These are phyloP conservation scores for Mesoclemmys tuberculata DNA, from an alignment of 2,113 vertebrate genomes.

Conservation along the genomic window DNA sequence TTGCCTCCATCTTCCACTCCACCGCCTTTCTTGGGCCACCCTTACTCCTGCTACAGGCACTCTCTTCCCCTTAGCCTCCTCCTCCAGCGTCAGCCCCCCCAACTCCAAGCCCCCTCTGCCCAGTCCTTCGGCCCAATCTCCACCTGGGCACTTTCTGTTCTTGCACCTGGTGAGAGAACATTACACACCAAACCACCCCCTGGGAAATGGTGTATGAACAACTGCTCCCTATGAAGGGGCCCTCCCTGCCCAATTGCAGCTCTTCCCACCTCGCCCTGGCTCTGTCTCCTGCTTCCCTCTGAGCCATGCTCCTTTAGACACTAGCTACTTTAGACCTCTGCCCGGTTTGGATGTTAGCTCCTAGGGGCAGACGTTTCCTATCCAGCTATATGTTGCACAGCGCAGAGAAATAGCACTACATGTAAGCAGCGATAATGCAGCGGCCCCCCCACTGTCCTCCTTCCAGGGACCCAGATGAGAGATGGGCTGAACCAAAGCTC, in stretches of 20 bases:
- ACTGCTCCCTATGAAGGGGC: not conserved
- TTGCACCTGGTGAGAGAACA: not conserved
- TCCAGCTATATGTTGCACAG: not conserved
- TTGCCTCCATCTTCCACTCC: not conserved
- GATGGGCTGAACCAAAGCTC: not conserved
- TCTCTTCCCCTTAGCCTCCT: not conserved
- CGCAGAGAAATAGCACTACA: not conserved
- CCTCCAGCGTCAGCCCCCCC: too few species aligned
- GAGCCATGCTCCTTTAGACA: not conserved
- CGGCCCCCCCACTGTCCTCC: not conserved
- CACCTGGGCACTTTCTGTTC: not conserved
- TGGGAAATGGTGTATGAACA: not conserved
- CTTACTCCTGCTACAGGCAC: too few species aligned
- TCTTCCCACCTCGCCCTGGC: not conserved
- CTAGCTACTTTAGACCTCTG: not conserved
- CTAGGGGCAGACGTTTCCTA: not conserved
- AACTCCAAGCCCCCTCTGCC: not conserved
- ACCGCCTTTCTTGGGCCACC: not conserved
- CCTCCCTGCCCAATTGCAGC: not conserved
- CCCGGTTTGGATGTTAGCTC: not conserved
- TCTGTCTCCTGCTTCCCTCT: not conserved
- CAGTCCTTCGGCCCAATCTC: not conserved
- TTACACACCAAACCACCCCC: not conserved
- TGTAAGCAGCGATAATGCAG: not conserved
- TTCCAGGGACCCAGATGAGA: not conserved